Evolutionary conservation across 2,113 vertebrate genomes (phyloP).

Genomic region (Rhabdomys dilectus): DNA sequence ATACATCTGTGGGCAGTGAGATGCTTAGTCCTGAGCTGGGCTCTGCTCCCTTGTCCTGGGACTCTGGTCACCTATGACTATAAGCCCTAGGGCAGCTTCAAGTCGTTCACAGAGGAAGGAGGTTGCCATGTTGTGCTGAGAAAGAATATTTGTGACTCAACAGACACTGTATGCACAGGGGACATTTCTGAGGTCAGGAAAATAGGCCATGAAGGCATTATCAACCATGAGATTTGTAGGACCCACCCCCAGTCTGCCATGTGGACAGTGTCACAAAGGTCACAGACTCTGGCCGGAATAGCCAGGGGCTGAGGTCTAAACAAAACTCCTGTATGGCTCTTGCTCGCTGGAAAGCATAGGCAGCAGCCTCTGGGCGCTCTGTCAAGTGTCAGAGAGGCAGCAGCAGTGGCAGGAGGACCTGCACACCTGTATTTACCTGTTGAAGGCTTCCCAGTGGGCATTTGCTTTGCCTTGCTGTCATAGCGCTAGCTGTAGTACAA

Average conservation of each 20-base stretch:
- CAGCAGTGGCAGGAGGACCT: rapidly evolving
- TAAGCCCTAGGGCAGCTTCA: neutral
- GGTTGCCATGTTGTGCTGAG: neutral
- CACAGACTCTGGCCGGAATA: neutral
- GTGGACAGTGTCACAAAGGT: neutral
- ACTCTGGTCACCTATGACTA: neutral
- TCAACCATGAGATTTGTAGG: neutral
- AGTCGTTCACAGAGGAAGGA: neutral
- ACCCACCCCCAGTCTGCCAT: neutral
- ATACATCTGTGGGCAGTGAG: neutral
- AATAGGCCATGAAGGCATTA: neutral
- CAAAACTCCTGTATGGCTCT: neutral
- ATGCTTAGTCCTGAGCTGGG: rapidly evolving
- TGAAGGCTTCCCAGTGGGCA: neutral
- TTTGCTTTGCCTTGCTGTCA: neutral
- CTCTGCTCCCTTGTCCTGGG: neutral
- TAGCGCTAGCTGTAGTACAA: neutral
- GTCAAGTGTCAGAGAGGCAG: neutral
- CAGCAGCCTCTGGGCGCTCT: neutral
- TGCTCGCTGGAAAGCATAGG: neutral
- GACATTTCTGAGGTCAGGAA: neutral
- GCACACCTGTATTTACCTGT: neutral
- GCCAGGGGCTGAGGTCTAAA: neutral
- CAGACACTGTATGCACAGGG: neutral
- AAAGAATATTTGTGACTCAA: neutral